Conservation (phyloP, 2,113 vertebrate species). For the Kobus ellipsiprymnus region DNA sequence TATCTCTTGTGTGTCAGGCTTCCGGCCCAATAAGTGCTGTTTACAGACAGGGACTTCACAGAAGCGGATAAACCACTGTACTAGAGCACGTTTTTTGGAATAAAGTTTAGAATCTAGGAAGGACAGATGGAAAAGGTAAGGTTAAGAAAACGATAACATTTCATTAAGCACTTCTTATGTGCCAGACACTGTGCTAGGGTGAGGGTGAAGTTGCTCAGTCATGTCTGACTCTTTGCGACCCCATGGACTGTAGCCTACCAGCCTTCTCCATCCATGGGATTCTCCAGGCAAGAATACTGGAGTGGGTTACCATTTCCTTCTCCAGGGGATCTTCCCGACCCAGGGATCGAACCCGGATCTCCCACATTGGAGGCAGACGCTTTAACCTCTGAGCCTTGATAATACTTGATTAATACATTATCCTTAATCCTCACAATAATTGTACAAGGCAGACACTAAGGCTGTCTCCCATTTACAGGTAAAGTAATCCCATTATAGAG, state of each 20-base stretch:
- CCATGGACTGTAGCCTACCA: too few species aligned
- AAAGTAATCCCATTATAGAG: background rate
- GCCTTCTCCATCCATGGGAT: too few species aligned
- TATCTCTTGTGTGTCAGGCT: slow-evolving; percentile 85
- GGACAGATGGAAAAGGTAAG: background rate
- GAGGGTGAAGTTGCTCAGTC: too few species aligned
- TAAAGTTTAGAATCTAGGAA: background rate
- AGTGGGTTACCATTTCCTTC: too few species aligned
- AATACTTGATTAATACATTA: background rate
- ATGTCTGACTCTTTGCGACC: too few species aligned
- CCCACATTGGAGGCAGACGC: too few species aligned
- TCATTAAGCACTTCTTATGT: background rate
- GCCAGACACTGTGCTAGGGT: background rate
- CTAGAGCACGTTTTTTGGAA: slow-evolving; percentile 82
- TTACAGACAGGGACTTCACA: slow-evolving; percentile 86
- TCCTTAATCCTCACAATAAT: background rate
- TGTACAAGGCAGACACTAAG: background rate
- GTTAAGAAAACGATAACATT: background rate
- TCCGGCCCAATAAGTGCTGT: slow-evolving; percentile 82
- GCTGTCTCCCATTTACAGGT: background rate
- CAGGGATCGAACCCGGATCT: too few species aligned
- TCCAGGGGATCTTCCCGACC: too few species aligned
- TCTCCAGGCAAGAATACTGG: too few species aligned
- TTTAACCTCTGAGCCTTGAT: background rate
- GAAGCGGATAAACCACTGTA: slow-evolving; percentile 90